Evolutionary conservation across 2,113 vertebrate genomes (phyloP).

Genomic region (Scophthalmus maximus): DNA sequence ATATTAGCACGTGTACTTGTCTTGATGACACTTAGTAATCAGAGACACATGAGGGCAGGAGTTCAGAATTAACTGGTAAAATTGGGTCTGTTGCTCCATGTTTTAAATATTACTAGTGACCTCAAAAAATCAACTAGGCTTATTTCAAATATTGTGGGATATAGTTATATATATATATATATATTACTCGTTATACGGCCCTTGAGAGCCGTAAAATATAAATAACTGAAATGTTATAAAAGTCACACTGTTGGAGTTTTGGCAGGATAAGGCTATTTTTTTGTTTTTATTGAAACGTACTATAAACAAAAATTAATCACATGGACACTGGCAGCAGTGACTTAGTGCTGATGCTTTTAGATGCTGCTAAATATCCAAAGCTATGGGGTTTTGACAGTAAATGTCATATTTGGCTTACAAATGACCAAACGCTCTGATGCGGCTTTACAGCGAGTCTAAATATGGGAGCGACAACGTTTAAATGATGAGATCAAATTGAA

Average conservation of each 20-base stretch:
- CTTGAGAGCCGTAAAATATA: conserved; percentile 9
- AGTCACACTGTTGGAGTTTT: conserved; percentile 7
- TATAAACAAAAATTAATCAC: conserved; percentile 17
- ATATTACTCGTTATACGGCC: background rate
- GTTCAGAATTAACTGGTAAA: background rate
- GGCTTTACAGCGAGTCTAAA: background rate
- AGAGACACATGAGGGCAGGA: background rate
- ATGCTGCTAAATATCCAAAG: conserved; percentile 20
- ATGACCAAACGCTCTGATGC: conserved; percentile 3
- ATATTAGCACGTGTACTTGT: background rate
- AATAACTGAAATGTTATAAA: conserved; percentile 12
- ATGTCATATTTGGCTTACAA: conserved; percentile 12
- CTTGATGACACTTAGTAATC: conserved; percentile 15
- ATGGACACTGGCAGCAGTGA: conserved; percentile 7
- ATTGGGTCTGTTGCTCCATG: background rate
- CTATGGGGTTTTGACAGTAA: conserved; percentile 18
- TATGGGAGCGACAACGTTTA: background rate
- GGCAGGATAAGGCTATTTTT: conserved; percentile 2
- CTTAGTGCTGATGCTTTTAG: conserved; percentile 14
- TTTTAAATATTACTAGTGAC: no score
- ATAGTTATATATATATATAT: conserved; percentile 7
- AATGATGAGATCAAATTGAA: background rate
- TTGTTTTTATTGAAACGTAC: no score
- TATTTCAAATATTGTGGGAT: background rate
- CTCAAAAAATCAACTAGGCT: background rate